Evolutionary conservation across 2,113 vertebrate genomes (phyloP).

Genomic region (Caranx melampygus): DNA sequence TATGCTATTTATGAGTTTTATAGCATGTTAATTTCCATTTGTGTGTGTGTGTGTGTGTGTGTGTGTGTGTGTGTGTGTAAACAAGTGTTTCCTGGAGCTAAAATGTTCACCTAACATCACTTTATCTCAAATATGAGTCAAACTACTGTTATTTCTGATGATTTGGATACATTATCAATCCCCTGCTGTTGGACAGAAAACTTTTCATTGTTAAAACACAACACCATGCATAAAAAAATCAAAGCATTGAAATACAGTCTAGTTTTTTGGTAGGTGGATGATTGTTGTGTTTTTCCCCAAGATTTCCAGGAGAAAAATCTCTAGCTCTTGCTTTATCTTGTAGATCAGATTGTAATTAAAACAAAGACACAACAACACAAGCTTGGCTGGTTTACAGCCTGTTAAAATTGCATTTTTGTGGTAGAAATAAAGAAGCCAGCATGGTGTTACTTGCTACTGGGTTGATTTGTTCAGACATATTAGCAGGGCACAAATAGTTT

Average conservation of each 20-base stretch:
- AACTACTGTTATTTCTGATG: neutral
- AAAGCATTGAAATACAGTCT: constrained; percentile 10
- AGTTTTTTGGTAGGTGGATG: neutral
- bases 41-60: too few relatives aligned
- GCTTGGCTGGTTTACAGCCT: neutral
- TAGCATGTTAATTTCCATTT: neutral
- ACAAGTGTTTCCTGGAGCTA: neutral
- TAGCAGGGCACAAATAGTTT: constrained; percentile 44
- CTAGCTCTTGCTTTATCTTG: neutral
- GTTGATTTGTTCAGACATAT: constrained; percentile 39
- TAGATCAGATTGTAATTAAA: constrained; percentile 4
- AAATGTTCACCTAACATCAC: neutral
- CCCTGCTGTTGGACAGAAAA: neutral
- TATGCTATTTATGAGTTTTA: neutral
- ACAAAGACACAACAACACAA: constrained; percentile 6
- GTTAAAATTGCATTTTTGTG: constrained; percentile 18
- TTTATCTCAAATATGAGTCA: constrained; percentile 9
- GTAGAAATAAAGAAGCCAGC: constrained; percentile 23
- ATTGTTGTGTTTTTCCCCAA: neutral
- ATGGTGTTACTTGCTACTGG: constrained; percentile 11
- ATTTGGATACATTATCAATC: neutral
- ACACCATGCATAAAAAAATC: neutral
- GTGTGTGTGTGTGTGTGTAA: neutral
- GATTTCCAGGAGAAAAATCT: neutral
- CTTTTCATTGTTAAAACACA: neutral